Evolutionary conservation across 2,888 invertebrate species (phyloP), one percentile per base, ranked within the genome.

Genomic region (Lathronympha strigana): DNA sequence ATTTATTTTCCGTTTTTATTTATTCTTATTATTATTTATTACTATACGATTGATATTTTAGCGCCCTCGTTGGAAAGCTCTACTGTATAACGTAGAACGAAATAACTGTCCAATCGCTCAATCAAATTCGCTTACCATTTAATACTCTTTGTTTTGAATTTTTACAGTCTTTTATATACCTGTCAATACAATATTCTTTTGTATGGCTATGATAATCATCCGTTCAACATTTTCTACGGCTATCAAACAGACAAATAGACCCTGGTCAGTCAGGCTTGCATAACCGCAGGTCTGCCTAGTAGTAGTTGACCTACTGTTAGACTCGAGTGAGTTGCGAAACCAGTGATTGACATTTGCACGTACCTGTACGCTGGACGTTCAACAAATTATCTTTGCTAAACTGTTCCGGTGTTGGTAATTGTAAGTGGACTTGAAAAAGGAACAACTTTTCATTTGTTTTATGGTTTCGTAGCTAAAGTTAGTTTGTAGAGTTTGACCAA

Each of bases 281-380:
- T 69, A 77, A 76, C 68, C 47, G 36, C 57, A 66, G 67, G 54
- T 69, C 67, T 69, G 63, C 64, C 66, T 71, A 67, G 66, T 71
- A 74, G 74, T 71, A 67, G 66, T 71, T 75, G 74, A 76, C 74
- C 72, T 68, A 69, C 54, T 71, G 75, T 72, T 70, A 11, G n/a
- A 11, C 43, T 15, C 13, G 31, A 36, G 25, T 9, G 53, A 13
- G 28, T 66, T 61, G 23, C 61, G 47, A 40, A 54, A 66, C 66
- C 25, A n/a, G 38, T 66, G 66, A 66, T 66, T 61, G 61, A 66
- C 66, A 54, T 61, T 58, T 50, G 33, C 55, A 50, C 36, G 51
- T 47, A 9, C 25, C 4, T 25, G 47, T 13, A 28, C 54, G 21
- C 38, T 38, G 31, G 53, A 49, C 36, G 33, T 62, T 45, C 17